These are phyloP conservation scores for Aurelia coerulea DNA, from an alignment of 30 jellyfish, hydroid and myxozoan species.

Conservation along the genomic window DNA sequence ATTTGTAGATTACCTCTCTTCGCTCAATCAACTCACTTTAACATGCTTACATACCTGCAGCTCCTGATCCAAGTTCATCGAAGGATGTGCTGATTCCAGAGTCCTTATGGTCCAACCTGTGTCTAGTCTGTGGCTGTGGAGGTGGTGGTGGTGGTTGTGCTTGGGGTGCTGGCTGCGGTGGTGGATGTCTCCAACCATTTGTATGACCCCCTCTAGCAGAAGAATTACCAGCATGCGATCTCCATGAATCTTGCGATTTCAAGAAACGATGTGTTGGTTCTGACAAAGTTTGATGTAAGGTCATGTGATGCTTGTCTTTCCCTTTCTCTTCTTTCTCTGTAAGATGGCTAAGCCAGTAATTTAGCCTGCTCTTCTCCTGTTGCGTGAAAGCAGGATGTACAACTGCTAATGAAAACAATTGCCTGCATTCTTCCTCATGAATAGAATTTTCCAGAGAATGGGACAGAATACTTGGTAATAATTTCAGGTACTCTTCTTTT, in stretches of 20 bases:
- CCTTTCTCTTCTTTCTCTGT: slow-evolving; percentile 86
- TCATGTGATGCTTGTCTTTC: slow-evolving; percentile 63
- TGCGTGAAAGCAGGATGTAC: slow-evolving; percentile 99
- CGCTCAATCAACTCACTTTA: no score
- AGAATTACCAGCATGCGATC: slow-evolving; percentile 38
- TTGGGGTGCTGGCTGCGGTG: slow-evolving; percentile 1
- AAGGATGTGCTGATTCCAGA: slow-evolving; percentile 98
- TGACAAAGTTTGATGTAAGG: slow-evolving; percentile 49
- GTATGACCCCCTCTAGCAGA: slow-evolving; percentile 40
- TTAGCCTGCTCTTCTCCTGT: slow-evolving; percentile 82
- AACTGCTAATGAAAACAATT: slow-evolving; percentile 84
- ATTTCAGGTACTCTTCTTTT: slow-evolving; percentile 87
- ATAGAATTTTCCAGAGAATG: slow-evolving; percentile 94
- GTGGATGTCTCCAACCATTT: slow-evolving; percentile 93
- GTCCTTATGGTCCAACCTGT: slow-evolving; percentile 88
- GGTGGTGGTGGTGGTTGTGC: slow-evolving; percentile 41
- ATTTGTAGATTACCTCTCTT: no score
- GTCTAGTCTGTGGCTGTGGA: slow-evolving; percentile 46
- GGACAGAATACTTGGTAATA: slow-evolving; percentile 89
- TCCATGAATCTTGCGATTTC: slow-evolving; percentile 42
- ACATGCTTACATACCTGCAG: slow-evolving; percentile 16
- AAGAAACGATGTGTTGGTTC: slow-evolving; percentile 80
- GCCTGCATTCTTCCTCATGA: slow-evolving; percentile 98
- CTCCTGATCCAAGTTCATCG: slow-evolving; percentile 71
- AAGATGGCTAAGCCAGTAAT: slow-evolving; percentile 89